Percentiles rank a stretch among this genome's conserved stretches.
Conservation (phyloP, 2,797 vertebrate genomes). For the Myotis pilosus region DNA sequence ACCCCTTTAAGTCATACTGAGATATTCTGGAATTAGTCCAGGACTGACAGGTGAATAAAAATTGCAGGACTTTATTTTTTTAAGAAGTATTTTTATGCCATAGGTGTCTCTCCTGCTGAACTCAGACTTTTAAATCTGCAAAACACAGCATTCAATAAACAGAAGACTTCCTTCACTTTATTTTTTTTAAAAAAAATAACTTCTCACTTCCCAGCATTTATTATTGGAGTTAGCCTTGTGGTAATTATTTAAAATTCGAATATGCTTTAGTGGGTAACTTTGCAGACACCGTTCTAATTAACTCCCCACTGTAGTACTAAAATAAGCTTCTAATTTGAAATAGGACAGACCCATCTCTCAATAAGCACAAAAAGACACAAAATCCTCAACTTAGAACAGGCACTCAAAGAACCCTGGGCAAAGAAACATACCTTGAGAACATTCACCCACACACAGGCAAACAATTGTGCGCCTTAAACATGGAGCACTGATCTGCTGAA, state of each 20-base stretch:
- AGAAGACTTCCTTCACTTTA: background rate
- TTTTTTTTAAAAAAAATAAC: background rate
- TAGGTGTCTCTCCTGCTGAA: background rate
- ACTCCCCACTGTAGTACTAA: constrained; percentile 16
- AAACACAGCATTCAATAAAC: background rate
- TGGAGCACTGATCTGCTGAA: background rate
- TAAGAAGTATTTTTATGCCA: constrained; percentile 51
- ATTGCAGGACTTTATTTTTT: background rate
- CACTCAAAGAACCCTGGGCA: constrained; percentile 10
- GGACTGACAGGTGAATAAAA: constrained; percentile 56
- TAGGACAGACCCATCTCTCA: constrained; percentile 5
- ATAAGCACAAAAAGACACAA: constrained; percentile 13
- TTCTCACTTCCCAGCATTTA: background rate
- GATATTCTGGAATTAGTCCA: constrained; percentile 44
- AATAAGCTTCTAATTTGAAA: constrained; percentile 28
- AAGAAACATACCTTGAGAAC: constrained; percentile 9
- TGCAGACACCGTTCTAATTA: constrained; percentile 25
- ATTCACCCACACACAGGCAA: background rate
- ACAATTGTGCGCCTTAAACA: background rate
- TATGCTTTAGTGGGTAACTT: constrained; percentile 35
- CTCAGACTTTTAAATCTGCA: background rate
- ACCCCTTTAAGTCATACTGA: background rate
- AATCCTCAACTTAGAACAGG: constrained; percentile 9
- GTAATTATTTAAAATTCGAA: background rate
- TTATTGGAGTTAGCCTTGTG: background rate